phyloP scores from a whole-genome alignment of 2,113 vertebrate genomes.

The Neomonachus schauinslandi region DNA sequence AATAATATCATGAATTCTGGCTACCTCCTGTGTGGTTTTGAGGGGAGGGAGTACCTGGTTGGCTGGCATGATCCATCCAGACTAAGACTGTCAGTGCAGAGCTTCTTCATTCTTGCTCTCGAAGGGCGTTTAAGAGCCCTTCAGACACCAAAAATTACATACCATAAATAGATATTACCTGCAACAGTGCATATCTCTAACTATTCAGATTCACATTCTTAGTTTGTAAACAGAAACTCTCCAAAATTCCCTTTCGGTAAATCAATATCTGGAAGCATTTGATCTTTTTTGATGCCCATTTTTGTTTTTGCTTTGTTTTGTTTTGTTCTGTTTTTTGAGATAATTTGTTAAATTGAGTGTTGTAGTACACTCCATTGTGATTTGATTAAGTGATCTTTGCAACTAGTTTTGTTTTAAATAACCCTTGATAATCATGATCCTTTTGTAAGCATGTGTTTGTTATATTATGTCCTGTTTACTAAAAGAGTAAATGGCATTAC shows the following conservation, averaged over 20 bases:
- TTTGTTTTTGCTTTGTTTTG: not conserved
- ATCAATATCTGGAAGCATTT: slow-evolving; percentile 60
- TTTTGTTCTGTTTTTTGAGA: slow-evolving; percentile 61
- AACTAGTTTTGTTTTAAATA: not conserved
- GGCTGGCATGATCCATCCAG: not conserved
- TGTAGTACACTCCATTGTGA: slow-evolving; percentile 65
- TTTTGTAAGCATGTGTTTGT: not conserved
- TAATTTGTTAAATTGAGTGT: slow-evolving; percentile 64
- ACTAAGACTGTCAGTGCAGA: not conserved
- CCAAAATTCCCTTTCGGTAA: slow-evolving; percentile 59
- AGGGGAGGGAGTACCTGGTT: not conserved
- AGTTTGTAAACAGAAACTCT: slow-evolving; percentile 28
- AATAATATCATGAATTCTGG: not conserved
- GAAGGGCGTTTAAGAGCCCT: not conserved
- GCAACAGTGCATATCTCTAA: not conserved
- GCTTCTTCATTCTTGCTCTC: not conserved
- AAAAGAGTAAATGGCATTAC: not conserved
- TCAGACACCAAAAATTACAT: not conserved
- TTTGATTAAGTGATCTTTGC: slow-evolving; percentile 75
- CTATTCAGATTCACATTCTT: slow-evolving; percentile 27
- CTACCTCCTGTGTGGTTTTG: not conserved
- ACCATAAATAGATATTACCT: not conserved
- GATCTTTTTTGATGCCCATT: not conserved
- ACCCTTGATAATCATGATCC: not conserved
- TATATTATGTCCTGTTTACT: not conserved